Conservation (phyloP, 2,888 invertebrate genomes). For the Eupithecia centaureata region DNA sequence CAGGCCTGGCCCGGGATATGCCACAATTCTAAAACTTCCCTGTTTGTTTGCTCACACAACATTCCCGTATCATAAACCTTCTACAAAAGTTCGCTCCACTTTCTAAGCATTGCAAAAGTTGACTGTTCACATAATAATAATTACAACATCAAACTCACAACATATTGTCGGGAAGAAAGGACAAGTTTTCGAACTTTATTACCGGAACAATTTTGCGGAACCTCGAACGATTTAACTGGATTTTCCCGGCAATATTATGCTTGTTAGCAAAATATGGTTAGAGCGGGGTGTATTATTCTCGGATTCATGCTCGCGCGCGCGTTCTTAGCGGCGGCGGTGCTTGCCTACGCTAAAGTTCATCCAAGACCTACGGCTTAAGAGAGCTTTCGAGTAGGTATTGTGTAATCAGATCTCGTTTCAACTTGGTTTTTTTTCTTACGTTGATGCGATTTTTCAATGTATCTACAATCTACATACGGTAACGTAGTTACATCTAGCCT, state of each 20-base stretch:
- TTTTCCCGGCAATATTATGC: constrained; percentile 47
- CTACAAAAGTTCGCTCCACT: constrained; percentile 54
- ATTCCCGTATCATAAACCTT: constrained; percentile 59
- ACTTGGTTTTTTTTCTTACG: neutral
- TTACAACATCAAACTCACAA: constrained; percentile 44
- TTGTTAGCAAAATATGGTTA: constrained; percentile 46
- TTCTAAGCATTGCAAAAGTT: constrained; percentile 48
- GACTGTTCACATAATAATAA: constrained; percentile 50
- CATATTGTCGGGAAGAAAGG: constrained; percentile 41
- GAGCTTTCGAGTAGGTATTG: neutral
- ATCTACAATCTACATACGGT: too few relatives aligned
- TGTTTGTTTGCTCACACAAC: constrained; percentile 67
- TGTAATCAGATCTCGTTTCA: neutral
- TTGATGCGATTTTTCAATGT: too few relatives aligned
- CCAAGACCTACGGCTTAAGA: neutral
- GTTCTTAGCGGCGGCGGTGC: neutral
- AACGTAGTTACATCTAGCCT: too few relatives aligned
- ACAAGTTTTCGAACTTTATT: constrained; percentile 48
- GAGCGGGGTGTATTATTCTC: constrained; percentile 24
- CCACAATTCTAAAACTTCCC: constrained; percentile 64
- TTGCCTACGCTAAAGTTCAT: constrained; percentile 1
- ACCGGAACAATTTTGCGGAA: constrained; percentile 44
- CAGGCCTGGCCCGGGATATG: constrained; percentile 66
- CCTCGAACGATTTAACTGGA: constrained; percentile 46
- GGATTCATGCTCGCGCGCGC: neutral